Base-by-base conservation (phyloP, 2,797 vertebrate genomes). In the Aselliscus stoliczkanus region DNA sequence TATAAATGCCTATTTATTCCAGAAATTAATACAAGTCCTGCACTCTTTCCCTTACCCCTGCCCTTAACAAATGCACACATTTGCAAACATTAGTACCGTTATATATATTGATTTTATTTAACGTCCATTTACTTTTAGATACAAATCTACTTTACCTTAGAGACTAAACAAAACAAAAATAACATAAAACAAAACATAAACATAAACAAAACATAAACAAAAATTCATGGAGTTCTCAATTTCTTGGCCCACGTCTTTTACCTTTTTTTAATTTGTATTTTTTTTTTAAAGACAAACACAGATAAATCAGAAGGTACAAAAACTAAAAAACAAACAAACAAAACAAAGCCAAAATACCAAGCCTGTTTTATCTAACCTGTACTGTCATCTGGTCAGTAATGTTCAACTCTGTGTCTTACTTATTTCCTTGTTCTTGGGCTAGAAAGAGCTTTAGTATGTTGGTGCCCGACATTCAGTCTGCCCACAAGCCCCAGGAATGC, bases 31-130 rank as follows among this genome's bases (percentile, higher is more conserved):
- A 62, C 1, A 2, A 20, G 15, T 29, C 9, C 77, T 18, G 58
- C 73, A 65, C 2, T 93, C 58, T 94, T 92, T 97, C 82, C 92
- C 47, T 95, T 93, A 94, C 1, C 79, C 67, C 79, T 75, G 88
- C 77, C 86, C 81, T 95, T 90, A 93, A 96, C 93, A 97, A 96
- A 96, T 96, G 60, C 97, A 95, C 96, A 73, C 42, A 97, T 93
- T 85, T 96, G 81, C 95, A 97, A 96, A 97, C 84, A 96, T 83
- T 80, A 95, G 72, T 52, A 88, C 62, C 96, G 20, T 90, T 27
- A 77, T 58, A 93, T 94, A 96, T 62, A 88, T 17, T 97, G 95
- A 95, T 95, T 97, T 97, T 98, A 98, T 95, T 97, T 96, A 95
- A 97, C 85, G 75, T 95, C 96, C 93, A 75, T 76, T 83, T 92